Evolutionary conservation across 2,113 vertebrate genomes (phyloP), one percentile per base, ranked within the genome.

Genomic region (Carassius auratus): DNA sequence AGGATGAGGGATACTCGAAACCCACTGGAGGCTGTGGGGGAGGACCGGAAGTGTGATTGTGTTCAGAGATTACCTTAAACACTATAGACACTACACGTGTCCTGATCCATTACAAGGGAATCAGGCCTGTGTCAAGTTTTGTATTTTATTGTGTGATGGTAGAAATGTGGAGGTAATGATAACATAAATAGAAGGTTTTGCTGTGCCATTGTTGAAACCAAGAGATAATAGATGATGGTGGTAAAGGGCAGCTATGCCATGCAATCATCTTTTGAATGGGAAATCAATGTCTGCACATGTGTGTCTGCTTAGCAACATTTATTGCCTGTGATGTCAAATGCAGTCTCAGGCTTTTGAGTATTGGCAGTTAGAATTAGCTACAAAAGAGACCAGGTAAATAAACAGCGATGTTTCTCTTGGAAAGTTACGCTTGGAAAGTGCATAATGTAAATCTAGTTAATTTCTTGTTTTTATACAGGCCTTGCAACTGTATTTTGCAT

Each of bases 261-360:
- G 73, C 84, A 85, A 79, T 83, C 52, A 45, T 42, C 55, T 36
- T 45, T 86, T 86, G 26, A 83, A 30, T 78, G 75, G 36, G 59
- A 83, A 85, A 85, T 88, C 84, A 85, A 85, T 85, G 36, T 21
- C 10, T 5, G 7, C 45, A 42, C 33, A 68, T 81, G n/a, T 66
- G 71, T 73, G 42, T 77, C 38, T 82, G 75, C 45, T 50, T 75
- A 71, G 75, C 23, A 82, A 26, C 19, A 30, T 86, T 83, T 83
- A 86, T 77, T 69, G 87, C 19, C 38, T 79, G 23, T 71, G 42
- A 68, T 85, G 62, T 75, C 55, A 42, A 38, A 52, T 55, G 2
- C 55, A 76, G 33, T 74, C 52, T 69, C 12, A 42, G 26, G 8
- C 48, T 42, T 74, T 42, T 23, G 10, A n/a, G 21, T 73, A 38